Conservation (phyloP, 2,888 invertebrate genomes). For the Philhelius pedissequus region DNA sequence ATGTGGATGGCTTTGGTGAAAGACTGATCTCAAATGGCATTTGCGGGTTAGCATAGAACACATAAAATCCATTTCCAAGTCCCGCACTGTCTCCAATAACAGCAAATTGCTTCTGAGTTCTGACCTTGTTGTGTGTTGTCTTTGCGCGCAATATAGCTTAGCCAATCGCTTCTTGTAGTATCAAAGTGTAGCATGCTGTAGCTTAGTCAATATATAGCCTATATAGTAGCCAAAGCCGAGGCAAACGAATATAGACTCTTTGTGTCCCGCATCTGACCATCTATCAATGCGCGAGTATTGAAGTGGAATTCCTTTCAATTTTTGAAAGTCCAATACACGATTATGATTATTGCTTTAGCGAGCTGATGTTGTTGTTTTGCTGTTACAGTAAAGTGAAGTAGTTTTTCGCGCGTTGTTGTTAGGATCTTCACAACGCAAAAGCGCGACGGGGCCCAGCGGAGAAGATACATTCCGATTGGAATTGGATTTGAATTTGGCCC, state of each 20-base stretch:
- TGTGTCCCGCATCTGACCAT: slow-evolving; percentile 27
- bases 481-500: slow-evolving; percentile 67
- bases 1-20: background rate
- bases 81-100: slow-evolving; percentile 28
- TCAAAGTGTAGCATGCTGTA: background rate
- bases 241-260: background rate
- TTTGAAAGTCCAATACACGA: slow-evolving; percentile 56
- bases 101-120: slow-evolving; percentile 51
- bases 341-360: slow-evolving; percentile 56
- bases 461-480: slow-evolving; percentile 64
- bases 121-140: slow-evolving; percentile 50
- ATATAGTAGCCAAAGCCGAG: background rate
- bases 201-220: too few relatives aligned
- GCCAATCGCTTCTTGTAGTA: slow-evolving; percentile 31
- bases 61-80: slow-evolving; percentile 46
- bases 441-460: too few relatives aligned
- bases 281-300: slow-evolving; percentile 12
- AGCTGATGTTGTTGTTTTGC: background rate
- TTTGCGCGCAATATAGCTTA: slow-evolving; percentile 27
- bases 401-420: slow-evolving; percentile 15
- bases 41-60: slow-evolving; percentile 28
- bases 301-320: slow-evolving; percentile 59
- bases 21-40: slow-evolving; percentile 39
- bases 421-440: background rate
- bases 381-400: slow-evolving; percentile 4